Percentiles rank a stretch among this genome's conserved stretches.
Conservation (phyloP, 2,888 invertebrate genomes). For the Lepidochrysops patricia region DNA sequence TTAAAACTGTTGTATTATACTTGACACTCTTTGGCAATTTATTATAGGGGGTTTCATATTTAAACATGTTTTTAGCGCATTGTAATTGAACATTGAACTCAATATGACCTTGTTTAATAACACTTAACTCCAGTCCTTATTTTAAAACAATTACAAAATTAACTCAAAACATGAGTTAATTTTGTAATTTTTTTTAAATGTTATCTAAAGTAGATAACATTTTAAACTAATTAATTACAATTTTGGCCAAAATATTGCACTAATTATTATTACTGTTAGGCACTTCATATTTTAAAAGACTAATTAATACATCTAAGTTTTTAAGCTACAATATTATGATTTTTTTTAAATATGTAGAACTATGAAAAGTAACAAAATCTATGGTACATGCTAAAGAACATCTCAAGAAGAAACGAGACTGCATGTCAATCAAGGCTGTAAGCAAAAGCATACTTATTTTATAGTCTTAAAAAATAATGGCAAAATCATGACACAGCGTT, state of each 20-base stretch:
- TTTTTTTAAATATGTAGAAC: not conserved
- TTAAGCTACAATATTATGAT: not conserved
- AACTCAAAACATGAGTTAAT: too few relatives aligned
- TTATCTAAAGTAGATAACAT: conserved; percentile 13
- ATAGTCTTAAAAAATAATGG: not conserved
- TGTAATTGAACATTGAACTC: too few relatives aligned
- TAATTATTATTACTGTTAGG: conserved; percentile 25
- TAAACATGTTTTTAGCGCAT: too few relatives aligned
- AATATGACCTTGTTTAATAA: conserved; percentile 6
- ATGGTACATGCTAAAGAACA: too few relatives aligned
- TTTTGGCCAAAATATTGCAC: conserved; percentile 59
- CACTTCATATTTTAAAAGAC: not conserved
- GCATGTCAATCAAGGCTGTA: not conserved
- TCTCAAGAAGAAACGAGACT: too few relatives aligned
- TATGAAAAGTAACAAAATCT: too few relatives aligned
- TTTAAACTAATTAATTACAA: conserved; percentile 29
- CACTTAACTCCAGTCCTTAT: not conserved
- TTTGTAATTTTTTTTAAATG: too few relatives aligned
- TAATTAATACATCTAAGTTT: not conserved
- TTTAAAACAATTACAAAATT: not conserved
- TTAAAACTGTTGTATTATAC: not conserved
- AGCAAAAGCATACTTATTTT: not conserved
- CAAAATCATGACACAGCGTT: not conserved
- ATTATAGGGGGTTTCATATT: not conserved
- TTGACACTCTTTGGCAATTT: not conserved